These are phyloP conservation scores for Aethes cnicana DNA, from an alignment of 2,888 invertebrate species.

Conservation along the genomic window DNA sequence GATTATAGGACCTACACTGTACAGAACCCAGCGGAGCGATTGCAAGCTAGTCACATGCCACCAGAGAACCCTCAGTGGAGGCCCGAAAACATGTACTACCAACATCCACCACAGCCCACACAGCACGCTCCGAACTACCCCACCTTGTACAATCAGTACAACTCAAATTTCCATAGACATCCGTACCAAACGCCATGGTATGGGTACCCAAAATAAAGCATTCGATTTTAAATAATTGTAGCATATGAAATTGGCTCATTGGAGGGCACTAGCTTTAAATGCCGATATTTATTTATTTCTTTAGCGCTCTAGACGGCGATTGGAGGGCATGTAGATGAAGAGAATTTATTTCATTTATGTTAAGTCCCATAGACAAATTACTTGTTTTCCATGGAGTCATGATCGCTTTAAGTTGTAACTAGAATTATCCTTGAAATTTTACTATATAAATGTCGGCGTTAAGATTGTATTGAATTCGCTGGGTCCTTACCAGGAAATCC, in stretches of 20 bases:
- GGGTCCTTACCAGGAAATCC: too few species aligned
- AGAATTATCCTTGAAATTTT: too few species aligned
- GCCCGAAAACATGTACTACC: conserved; percentile 44
- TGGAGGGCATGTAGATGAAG: too few species aligned
- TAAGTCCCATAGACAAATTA: too few species aligned
- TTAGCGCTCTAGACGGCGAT: too few species aligned
- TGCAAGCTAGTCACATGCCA: conserved; percentile 31
- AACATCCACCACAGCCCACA: conserved; percentile 36
- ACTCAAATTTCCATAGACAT: conserved; percentile 59
- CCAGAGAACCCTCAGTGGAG: conserved; percentile 50
- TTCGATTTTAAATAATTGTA: conserved; percentile 41
- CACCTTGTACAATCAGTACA: conserved; percentile 51
- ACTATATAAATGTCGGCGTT: too few species aligned
- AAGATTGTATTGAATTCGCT: too few species aligned
- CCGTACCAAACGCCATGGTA: conserved; percentile 70
- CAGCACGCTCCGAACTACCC: conserved; percentile 43
- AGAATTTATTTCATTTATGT: too few species aligned
- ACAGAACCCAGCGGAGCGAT: conserved; percentile 13
- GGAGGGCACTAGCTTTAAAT: too few species aligned
- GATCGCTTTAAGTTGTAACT: too few species aligned
- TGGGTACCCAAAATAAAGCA: conserved; percentile 56
- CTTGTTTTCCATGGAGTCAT: too few species aligned
- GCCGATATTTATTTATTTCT: too few species aligned
- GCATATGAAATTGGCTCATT: conserved; percentile 20
- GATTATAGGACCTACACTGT: conserved; percentile 50